These are phyloP conservation scores for Andricus quercusramuli DNA, from an alignment of 2,888 invertebrate species.

Conservation along the genomic window DNA sequence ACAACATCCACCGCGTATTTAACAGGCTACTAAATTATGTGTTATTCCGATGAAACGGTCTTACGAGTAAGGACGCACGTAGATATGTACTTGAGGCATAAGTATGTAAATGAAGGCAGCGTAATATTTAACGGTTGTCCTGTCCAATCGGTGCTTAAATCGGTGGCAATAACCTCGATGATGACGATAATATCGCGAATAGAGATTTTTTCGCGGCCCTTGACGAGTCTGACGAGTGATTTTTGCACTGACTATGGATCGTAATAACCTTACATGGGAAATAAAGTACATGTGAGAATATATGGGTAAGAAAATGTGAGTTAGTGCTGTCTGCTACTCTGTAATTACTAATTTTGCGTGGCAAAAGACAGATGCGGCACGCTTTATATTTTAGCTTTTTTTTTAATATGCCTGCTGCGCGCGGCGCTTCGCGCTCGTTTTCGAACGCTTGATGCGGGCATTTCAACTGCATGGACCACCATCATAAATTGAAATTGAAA, in stretches of 20 bases:
- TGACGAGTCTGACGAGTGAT: constrained; percentile 14
- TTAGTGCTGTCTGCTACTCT: too few relatives aligned
- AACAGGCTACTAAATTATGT: constrained; percentile 25
- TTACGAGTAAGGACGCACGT: background rate
- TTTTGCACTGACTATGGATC: background rate
- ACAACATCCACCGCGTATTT: constrained; percentile 26
- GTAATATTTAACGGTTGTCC: constrained; percentile 45
- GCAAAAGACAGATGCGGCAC: too few relatives aligned
- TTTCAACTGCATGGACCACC: too few relatives aligned
- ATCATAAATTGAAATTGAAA: too few relatives aligned
- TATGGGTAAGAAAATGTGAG: too few relatives aligned
- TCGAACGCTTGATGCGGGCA: too few relatives aligned
- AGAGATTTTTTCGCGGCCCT: constrained; percentile 8
- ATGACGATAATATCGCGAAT: constrained; percentile 32
- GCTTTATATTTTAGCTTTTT: too few relatives aligned
- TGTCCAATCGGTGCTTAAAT: constrained; percentile 25
- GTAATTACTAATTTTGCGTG: too few relatives aligned
- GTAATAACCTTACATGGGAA: background rate
- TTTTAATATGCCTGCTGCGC: too few relatives aligned
- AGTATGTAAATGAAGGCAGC: constrained; percentile 42
- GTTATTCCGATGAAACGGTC: constrained; percentile 18
- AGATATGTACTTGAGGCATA: constrained; percentile 34
- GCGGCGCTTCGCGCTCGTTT: too few relatives aligned
- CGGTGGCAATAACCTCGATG: constrained; percentile 44
- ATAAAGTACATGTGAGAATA: too few relatives aligned